Conservation (phyloP, 1,140 invertebrate genomes). For the Drosophila quadrilineata region DNA sequence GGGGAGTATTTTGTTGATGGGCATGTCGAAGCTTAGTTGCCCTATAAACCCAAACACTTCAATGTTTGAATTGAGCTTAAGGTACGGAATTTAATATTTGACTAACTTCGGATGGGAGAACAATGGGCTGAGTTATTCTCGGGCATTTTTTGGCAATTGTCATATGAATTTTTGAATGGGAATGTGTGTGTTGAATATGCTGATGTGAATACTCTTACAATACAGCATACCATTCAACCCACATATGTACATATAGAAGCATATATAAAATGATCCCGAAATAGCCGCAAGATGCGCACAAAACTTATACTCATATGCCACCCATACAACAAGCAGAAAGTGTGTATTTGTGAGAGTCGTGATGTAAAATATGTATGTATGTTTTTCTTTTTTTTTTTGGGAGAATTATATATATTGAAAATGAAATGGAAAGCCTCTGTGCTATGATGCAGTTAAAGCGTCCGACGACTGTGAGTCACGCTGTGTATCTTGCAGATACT, state of each 20-base stretch:
- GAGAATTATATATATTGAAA: conserved; percentile 37
- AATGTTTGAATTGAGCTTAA: too few species aligned
- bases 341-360: background rate
- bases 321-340: background rate
- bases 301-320: conserved; percentile 20
- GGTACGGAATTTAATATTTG: too few species aligned
- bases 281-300: conserved; percentile 30
- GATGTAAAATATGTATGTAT: conserved; percentile 18
- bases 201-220: conserved; percentile 11
- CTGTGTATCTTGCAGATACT: conserved; percentile 62
- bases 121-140: too few species aligned
- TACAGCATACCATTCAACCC: background rate
- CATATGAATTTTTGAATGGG: conserved; percentile 9
- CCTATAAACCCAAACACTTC: background rate
- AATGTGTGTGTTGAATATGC: background rate
- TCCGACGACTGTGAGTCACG: conserved; percentile 30
- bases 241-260: conserved; percentile 2
- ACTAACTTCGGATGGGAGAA: too few species aligned
- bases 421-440: conserved; percentile 44
- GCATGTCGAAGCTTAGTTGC: background rate
- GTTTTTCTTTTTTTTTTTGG: too few species aligned
- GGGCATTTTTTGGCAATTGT: conserved; percentile 43
- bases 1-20: conserved; percentile 2
- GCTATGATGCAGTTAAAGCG: conserved; percentile 9
- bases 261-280: conserved; percentile 29